A percentile compares a stretch with the other conserved stretches of the same genome.
These are phyloP conservation scores for Acipenser ruthenus DNA, from an alignment of 2,797 vertebrate genomes.

Conservation along the genomic window DNA sequence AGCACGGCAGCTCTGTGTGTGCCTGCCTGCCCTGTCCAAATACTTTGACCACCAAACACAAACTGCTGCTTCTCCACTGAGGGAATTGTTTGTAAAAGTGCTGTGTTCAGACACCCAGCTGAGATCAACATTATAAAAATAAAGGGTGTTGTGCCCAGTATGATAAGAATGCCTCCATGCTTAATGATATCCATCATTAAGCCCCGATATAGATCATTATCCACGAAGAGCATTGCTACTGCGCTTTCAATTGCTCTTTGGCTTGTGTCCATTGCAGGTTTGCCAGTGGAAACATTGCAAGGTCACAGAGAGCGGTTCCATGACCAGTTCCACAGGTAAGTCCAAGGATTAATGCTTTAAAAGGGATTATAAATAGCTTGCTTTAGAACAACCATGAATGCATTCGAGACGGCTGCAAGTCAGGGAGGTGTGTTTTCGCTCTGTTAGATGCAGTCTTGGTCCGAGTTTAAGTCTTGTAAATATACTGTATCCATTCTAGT, in stretches of 20 bases:
- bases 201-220: too few relatives aligned
- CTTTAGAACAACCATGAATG: too few relatives aligned
- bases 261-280: constrained; percentile 56
- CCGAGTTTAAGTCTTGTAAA: too few relatives aligned
- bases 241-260: background rate
- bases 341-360: background rate
- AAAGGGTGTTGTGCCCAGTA: too few relatives aligned
- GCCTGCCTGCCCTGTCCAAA: background rate
- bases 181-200: too few relatives aligned
- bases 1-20: background rate
- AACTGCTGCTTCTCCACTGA: background rate
- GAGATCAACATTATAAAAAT: too few relatives aligned
- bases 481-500: too few relatives aligned
- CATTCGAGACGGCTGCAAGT: too few relatives aligned
- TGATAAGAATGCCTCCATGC: too few relatives aligned
- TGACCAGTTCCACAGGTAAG: constrained; percentile 90
- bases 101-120: background rate
- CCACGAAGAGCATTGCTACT: too few relatives aligned
- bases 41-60: background rate
- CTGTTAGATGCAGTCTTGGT: too few relatives aligned
- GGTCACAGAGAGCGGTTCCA: constrained; percentile 93
- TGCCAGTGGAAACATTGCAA: constrained; percentile 84
- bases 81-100: background rate
- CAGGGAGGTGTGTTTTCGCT: too few relatives aligned
- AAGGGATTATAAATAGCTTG: background rate